phyloP scores from a whole-genome alignment of 2,888 invertebrate genomes.

The Linhomoeus sp. region DNA sequence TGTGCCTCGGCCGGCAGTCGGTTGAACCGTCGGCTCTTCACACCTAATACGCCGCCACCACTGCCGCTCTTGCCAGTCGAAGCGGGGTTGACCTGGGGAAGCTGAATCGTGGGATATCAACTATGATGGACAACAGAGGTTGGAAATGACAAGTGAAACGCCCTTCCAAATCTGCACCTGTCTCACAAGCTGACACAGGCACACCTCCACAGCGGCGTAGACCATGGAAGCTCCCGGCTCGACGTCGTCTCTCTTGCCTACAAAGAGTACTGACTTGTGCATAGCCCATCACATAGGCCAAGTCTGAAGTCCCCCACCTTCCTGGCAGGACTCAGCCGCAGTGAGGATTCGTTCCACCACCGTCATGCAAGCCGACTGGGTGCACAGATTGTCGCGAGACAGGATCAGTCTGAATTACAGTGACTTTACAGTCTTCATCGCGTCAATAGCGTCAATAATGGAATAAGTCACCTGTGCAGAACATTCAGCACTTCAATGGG shows the following conservation, averaged over 20 bases:
- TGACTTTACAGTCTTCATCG: constrained; percentile 2
- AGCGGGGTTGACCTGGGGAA: constrained; percentile 60
- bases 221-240: constrained; percentile 66
- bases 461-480: constrained; percentile 45
- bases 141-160: no score
- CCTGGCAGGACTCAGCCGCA: constrained; percentile 41
- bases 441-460: constrained; percentile 2
- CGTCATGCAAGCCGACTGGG: constrained; percentile 63
- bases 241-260: constrained; percentile 43
- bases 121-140: background rate
- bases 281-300: background rate
- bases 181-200: constrained; percentile 68
- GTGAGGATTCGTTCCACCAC: constrained; percentile 65
- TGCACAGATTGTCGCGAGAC: constrained; percentile 63
- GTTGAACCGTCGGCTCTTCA: background rate
- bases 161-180: constrained; percentile 33
- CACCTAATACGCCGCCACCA: constrained; percentile 4
- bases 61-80: constrained; percentile 15
- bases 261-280: no score
- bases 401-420: constrained; percentile 40
- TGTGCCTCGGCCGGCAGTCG: constrained; percentile 1
- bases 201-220: constrained; percentile 77
- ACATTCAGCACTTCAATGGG: constrained; percentile 85
- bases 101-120: constrained; percentile 12
- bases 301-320: constrained; percentile 34